These are phyloP conservation scores for Andrena marginata DNA, from an alignment of 2,888 invertebrate species.

Conservation along the genomic window DNA sequence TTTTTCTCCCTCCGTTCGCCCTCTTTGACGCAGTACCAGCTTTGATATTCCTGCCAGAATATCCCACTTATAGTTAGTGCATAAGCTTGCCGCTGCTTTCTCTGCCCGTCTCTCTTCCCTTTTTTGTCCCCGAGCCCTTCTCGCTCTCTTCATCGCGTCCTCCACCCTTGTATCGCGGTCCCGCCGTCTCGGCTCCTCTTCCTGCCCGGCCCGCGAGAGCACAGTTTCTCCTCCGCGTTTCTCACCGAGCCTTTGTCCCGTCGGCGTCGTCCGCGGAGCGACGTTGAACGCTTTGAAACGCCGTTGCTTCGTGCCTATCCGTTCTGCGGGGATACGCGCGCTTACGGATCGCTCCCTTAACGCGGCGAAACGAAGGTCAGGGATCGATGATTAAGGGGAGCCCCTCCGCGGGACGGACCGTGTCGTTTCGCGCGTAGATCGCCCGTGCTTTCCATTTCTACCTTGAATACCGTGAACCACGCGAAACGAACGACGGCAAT, in stretches of 20 bases:
- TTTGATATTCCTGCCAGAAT: slow-evolving; percentile 84
- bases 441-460: slow-evolving; percentile 33
- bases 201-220: slow-evolving; percentile 28
- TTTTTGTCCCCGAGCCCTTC: slow-evolving; percentile 9
- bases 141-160: slow-evolving; percentile 28
- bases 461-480: slow-evolving; percentile 19
- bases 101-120: slow-evolving; percentile 32
- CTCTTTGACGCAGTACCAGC: slow-evolving; percentile 80
- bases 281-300: slow-evolving; percentile 50
- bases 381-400: slow-evolving; percentile 64
- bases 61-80: slow-evolving; percentile 74
- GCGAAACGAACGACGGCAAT: slow-evolving; percentile 33
- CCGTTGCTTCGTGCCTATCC: slow-evolving; percentile 35
- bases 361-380: slow-evolving; percentile 64
- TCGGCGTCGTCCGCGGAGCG: slow-evolving; percentile 23
- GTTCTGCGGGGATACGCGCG: slow-evolving; percentile 20
- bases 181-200: slow-evolving; percentile 15
- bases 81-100: slow-evolving; percentile 57
- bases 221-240: slow-evolving; percentile 52
- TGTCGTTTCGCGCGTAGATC: slow-evolving; percentile 49
- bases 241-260: slow-evolving; percentile 67
- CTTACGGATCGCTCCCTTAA: slow-evolving; percentile 32
- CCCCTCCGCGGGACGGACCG: slow-evolving; percentile 41
- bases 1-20: slow-evolving; percentile 54
- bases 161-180: slow-evolving; percentile 44